phyloP scores from a whole-genome alignment of 1,140 invertebrate species.

The Neodiprion lecontei region DNA sequence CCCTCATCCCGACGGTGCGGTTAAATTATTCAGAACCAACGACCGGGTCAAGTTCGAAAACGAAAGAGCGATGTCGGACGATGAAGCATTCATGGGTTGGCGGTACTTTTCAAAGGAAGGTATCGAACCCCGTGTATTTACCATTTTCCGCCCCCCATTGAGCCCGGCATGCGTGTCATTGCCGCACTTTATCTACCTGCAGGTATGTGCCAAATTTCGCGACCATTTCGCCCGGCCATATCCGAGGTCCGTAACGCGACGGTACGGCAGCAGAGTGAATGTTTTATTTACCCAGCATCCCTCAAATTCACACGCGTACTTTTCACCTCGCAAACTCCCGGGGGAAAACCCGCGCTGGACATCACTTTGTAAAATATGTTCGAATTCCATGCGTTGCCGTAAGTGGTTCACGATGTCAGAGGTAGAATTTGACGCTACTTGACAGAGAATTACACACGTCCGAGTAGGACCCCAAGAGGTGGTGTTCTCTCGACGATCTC shows the following conservation, averaged over 20 bases:
- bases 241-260: not conserved
- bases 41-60: slow-evolving; percentile 1
- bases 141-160: not conserved
- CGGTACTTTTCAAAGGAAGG: not conserved
- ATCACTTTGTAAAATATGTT: too few species aligned
- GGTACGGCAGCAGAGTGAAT: not conserved
- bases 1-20: not conserved
- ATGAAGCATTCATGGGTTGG: not conserved
- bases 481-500: too few species aligned
- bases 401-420: too few species aligned
- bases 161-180: not conserved
- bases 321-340: slow-evolving; percentile 1
- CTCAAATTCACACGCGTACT: slow-evolving; percentile 11
- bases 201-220: not conserved
- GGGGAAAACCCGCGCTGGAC: not conserved
- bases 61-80: not conserved
- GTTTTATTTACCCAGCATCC: slow-evolving; percentile 11
- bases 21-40: not conserved
- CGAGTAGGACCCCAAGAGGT: too few species aligned
- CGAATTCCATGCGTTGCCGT: too few species aligned
- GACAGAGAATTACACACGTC: too few species aligned
- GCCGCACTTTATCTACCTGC: too few species aligned
- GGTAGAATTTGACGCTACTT: too few species aligned
- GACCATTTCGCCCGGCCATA: not conserved
- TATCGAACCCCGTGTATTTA: not conserved